Evolutionary conservation across 2,113 vertebrate species (phyloP).

Genomic region (Neolamprologus hecqui): DNA sequence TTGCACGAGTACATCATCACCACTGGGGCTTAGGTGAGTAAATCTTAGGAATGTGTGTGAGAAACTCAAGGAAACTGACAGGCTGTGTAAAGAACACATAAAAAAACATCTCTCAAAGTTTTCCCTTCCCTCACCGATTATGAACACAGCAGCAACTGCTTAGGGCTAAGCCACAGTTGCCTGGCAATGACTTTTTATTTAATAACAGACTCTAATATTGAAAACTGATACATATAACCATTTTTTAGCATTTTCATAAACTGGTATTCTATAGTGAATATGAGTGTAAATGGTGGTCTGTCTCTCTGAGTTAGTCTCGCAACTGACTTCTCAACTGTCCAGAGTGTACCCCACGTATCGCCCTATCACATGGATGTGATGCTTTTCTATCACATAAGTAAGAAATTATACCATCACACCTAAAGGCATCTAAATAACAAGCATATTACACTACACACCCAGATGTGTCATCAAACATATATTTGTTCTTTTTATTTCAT

Average conservation of each 20-base stretch:
- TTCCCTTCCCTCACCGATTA: not conserved
- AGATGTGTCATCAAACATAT: not conserved
- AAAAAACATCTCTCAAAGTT: not conserved
- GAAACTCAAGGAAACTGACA: not conserved
- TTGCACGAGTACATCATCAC: not conserved
- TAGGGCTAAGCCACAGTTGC: not conserved
- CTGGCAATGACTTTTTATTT: not conserved
- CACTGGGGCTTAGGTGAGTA: not conserved
- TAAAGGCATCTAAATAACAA: not conserved
- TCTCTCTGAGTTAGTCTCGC: not conserved
- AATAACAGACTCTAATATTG: not conserved
- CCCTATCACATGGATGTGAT: accelerated
- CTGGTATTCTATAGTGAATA: not conserved
- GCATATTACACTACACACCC: not conserved
- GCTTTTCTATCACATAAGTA: not conserved
- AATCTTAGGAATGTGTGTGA: not conserved
- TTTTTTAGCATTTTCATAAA: not conserved
- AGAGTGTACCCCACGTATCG: not conserved
- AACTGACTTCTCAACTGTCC: not conserved
- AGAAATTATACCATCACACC: not conserved
- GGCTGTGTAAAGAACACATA: not conserved
- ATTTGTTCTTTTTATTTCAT: not conserved
- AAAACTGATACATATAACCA: not conserved
- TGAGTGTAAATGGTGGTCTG: not conserved
- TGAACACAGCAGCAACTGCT: not conserved